Evolutionary conservation across 2,888 invertebrate genomes (phyloP), one percentile per base, ranked within the genome.

Genomic region (Beris morrisii): DNA sequence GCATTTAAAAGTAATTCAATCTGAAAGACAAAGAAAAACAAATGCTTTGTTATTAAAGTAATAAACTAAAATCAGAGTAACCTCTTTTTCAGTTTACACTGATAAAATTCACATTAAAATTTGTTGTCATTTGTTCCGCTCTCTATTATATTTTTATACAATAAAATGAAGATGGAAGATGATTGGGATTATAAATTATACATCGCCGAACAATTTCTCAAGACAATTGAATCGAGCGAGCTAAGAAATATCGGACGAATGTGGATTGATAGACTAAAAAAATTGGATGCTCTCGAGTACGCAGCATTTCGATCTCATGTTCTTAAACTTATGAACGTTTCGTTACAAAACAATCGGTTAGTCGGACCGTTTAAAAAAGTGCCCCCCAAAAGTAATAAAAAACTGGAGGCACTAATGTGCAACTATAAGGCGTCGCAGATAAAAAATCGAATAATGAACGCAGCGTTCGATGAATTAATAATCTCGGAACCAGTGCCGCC

Each of bases 1-100:
- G 83, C 81, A 66, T 79, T 79, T 31, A 86, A 79, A 72, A 88
- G 75, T 67, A 84, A 73, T 73, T 83, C 82, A 4, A 84, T 84
- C 84, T 85, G 69, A 32, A 77, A 69, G 64, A 1, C 12, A 48
- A 13, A 15, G 9, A 38, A 38, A 38, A 38, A 38, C 4, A 38
- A 38, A 3, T 22, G 22, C 22, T 45, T 45, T n/a, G 11, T 45
- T 2, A 12, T n/a, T 45, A n/a, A 45, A 12, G 45, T 45, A n/a
- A 45, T 12, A 12, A 3, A 12, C 7, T 22, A 48, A 48, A 4
- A 48, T 48, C 48, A 15, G 12, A 13, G 48, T 48, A 13, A 6
- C 48, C 48, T n/a, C n/a, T n/a, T n/a, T n/a, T n/a, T n/a, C 45
- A 45, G n/a, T 45, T 45, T 45, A 45, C 45, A 45, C 45, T 12